A percentile compares a stretch with the other conserved stretches of the same genome.
These are phyloP conservation scores for Eristalis tenax DNA, from an alignment of 2,888 invertebrate species.

Conservation along the genomic window DNA sequence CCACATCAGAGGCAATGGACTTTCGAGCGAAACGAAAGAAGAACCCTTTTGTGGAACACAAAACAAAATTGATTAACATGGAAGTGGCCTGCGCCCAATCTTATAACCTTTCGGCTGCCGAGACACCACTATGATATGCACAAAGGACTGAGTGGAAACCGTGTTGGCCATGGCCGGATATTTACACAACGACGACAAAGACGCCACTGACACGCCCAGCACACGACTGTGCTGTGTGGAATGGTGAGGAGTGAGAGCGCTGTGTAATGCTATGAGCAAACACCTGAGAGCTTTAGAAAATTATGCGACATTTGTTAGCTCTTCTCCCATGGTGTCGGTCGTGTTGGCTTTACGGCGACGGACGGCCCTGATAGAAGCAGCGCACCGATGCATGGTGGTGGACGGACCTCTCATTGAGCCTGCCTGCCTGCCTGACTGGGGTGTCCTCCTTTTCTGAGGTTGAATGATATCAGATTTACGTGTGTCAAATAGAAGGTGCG, in stretches of 20 bases:
- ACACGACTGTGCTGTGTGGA: background rate
- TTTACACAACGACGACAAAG: conserved; percentile 7
- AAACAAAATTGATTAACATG: conserved; percentile 67
- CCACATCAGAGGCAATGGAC: background rate
- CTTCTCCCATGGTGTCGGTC: conserved; percentile 24
- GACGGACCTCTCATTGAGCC: conserved; percentile 37
- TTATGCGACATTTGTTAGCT: conserved; percentile 70
- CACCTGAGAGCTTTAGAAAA: conserved; percentile 66
- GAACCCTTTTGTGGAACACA: conserved; percentile 50
- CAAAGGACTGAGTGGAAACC: conserved; percentile 20
- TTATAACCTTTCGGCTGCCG: background rate
- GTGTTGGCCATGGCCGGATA: background rate
- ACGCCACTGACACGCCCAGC: conserved; percentile 20
- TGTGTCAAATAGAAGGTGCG: conserved; percentile 66
- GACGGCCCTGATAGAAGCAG: conserved; percentile 6
- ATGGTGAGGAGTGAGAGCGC: conserved; percentile 10
- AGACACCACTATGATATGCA: conserved; percentile 10
- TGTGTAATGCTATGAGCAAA: conserved; percentile 58
- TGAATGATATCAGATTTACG: conserved; percentile 70
- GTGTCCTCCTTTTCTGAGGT: conserved; percentile 42
- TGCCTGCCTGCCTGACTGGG: background rate
- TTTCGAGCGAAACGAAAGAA: background rate
- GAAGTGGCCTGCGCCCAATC: conserved; percentile 38
- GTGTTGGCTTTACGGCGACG: background rate
- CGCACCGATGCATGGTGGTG: conserved; percentile 20